Evolutionary conservation across 2,888 invertebrate genomes (phyloP).

Genomic region (Panzeria rudis): DNA sequence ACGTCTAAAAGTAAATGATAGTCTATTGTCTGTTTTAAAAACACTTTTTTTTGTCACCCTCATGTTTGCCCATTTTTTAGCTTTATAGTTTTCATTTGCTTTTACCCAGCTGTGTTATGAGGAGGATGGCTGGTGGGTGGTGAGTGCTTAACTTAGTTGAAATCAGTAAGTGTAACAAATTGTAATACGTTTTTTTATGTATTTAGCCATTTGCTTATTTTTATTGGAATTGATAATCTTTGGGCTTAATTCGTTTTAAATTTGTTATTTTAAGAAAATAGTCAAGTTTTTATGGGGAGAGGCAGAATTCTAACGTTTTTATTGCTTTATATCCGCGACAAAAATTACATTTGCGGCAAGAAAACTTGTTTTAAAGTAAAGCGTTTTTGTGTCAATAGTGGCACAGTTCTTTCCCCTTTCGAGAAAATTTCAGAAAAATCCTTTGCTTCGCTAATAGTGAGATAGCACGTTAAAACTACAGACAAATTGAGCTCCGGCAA

Average conservation of each 20-base stretch:
- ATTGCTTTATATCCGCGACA: no score
- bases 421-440: no score
- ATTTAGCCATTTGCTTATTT: not conserved
- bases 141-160: not conserved
- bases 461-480: no score
- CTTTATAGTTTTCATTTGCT: not conserved
- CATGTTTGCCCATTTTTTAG: not conserved
- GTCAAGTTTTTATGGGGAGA: no score
- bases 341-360: no score
- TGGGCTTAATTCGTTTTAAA: not conserved
- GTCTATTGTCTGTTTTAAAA: slow-evolving; percentile 1
- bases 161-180: slow-evolving; percentile 21
- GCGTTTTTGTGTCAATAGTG: no score
- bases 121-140: not conserved
- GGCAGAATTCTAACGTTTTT: no score
- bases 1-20: slow-evolving; percentile 23
- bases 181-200: slow-evolving; percentile 7
- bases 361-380: no score
- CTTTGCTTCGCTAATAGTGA: no score
- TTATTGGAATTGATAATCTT: not conserved
- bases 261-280: not conserved
- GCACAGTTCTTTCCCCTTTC: no score
- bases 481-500: no score
- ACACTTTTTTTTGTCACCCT: slow-evolving; percentile 38
- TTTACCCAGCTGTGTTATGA: not conserved